A percentile compares a stretch with the other conserved stretches of the same genome.
phyloP scores from a whole-genome alignment of 2,888 invertebrate genomes.

The Cartodere bifasciata region DNA sequence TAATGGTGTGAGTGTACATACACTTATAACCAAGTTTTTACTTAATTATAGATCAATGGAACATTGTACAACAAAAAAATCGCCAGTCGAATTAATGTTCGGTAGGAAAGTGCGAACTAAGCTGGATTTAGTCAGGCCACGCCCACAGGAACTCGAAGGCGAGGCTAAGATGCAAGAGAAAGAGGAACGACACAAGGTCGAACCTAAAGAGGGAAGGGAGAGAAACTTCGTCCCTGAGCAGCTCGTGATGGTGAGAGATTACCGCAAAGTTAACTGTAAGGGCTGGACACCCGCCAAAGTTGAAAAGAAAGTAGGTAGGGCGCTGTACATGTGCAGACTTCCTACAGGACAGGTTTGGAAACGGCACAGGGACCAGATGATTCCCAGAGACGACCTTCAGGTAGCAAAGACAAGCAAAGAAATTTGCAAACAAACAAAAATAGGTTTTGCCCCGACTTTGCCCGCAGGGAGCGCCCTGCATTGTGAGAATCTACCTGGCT shows the following conservation, averaged over 20 bases:
- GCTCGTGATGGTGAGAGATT: conserved; percentile 12
- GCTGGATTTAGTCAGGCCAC: conserved; percentile 1
- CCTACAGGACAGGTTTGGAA: conserved; percentile 7
- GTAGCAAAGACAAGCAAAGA: background rate
- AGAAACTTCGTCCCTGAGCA: conserved; percentile 9
- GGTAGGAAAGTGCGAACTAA: conserved; percentile 8
- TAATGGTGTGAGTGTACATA: background rate
- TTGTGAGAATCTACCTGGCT: no score
- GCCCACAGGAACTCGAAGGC: background rate
- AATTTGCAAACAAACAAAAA: background rate
- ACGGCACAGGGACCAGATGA: conserved; percentile 8
- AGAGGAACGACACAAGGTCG: background rate
- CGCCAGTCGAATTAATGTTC: conserved; percentile 6
- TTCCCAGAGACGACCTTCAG: background rate
- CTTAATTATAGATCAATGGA: conserved; percentile 4
- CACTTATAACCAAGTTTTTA: conserved; percentile 5
- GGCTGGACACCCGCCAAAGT: conserved; percentile 10
- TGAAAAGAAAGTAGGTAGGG: conserved; percentile 8
- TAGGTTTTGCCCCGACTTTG: no score
- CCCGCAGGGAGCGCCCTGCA: no score
- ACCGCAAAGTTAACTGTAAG: conserved; percentile 7
- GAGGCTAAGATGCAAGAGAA: background rate
- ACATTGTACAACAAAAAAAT: conserved; percentile 6
- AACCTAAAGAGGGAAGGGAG: background rate
- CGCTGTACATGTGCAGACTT: conserved; percentile 9